Conservation (phyloP, 1,140 invertebrate genomes). For the Manduca sexta region DNA sequence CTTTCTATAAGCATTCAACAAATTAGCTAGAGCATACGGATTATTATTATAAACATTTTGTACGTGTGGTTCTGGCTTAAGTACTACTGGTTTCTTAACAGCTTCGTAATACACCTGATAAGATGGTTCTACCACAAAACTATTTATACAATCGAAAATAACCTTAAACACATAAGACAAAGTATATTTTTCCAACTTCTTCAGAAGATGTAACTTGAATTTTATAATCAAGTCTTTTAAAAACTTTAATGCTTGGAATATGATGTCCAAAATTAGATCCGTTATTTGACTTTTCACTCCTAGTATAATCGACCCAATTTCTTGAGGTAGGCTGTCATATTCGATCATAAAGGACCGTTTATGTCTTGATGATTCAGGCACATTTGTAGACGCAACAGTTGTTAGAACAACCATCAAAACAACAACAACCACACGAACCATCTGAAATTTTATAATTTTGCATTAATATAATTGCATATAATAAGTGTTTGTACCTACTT, state of each 20-base stretch:
- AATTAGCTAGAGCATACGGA: too few relatives aligned
- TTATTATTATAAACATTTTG: too few relatives aligned
- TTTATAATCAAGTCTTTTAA: constrained; percentile 17
- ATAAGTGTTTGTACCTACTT: too few relatives aligned
- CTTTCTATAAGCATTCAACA: too few relatives aligned
- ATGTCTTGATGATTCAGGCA: too few relatives aligned
- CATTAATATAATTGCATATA: too few relatives aligned
- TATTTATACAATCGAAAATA: constrained; percentile 31
- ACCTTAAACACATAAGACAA: constrained; percentile 30
- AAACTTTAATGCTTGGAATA: constrained; percentile 22
- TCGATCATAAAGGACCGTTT: too few relatives aligned
- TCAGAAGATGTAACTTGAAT: constrained; percentile 32
- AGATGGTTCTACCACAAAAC: constrained; percentile 21
- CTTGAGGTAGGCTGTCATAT: background rate
- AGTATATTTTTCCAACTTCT: constrained; percentile 31
- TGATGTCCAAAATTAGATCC: constrained; percentile 31
- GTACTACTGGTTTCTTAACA: background rate
- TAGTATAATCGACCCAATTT: background rate
- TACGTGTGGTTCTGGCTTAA: too few relatives aligned
- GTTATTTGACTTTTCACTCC: constrained; percentile 32
- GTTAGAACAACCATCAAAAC: too few relatives aligned
- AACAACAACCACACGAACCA: too few relatives aligned
- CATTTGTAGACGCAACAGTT: too few relatives aligned
- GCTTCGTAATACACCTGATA: background rate
- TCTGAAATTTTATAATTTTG: too few relatives aligned